phyloP scores from a whole-genome alignment of 2,797 vertebrate species.

The Microchirus variegatus region DNA sequence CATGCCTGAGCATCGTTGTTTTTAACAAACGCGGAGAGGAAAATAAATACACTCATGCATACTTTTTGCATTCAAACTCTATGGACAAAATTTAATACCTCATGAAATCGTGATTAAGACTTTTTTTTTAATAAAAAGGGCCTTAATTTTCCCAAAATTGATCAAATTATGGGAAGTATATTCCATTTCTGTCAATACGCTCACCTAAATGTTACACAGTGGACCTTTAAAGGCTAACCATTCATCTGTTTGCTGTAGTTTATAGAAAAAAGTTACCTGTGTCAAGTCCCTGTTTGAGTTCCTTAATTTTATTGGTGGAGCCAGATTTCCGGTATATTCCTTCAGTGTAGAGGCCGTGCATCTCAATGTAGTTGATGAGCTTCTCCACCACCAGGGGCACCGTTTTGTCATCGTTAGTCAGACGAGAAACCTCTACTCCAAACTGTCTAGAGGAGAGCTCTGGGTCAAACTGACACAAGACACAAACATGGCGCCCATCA shows the following conservation, averaged over 20 bases:
- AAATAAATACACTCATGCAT: no score
- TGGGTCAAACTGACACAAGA: constrained; percentile 87
- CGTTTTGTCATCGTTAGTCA: constrained; percentile 92
- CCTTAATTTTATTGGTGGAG: constrained; percentile 96
- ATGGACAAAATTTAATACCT: no score
- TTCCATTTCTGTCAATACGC: no score
- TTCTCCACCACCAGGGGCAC: constrained; percentile 96
- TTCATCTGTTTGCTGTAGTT: not conserved
- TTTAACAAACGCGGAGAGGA: no score
- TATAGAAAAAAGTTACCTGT: constrained; percentile 79
- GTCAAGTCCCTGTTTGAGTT: constrained; percentile 92
- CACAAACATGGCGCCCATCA: constrained; percentile 37
- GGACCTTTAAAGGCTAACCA: no score
- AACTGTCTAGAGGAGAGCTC: constrained; percentile 95
- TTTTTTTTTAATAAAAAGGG: no score
- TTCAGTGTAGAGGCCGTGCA: constrained; percentile 98
- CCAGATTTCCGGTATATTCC: constrained; percentile 98
- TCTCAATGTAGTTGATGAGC: constrained; percentile 98
- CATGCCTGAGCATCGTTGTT: no score
- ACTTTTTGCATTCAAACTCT: no score
- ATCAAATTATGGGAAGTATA: no score
- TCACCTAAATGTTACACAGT: no score
- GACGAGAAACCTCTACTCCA: constrained; percentile 92
- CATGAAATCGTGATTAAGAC: no score
- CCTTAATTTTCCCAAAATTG: no score